A percentile compares a stretch with the other conserved stretches of the same genome.
Evolutionary conservation across 2,797 vertebrate species (phyloP).

Genomic region (Helicolenus hilgendorfi): DNA sequence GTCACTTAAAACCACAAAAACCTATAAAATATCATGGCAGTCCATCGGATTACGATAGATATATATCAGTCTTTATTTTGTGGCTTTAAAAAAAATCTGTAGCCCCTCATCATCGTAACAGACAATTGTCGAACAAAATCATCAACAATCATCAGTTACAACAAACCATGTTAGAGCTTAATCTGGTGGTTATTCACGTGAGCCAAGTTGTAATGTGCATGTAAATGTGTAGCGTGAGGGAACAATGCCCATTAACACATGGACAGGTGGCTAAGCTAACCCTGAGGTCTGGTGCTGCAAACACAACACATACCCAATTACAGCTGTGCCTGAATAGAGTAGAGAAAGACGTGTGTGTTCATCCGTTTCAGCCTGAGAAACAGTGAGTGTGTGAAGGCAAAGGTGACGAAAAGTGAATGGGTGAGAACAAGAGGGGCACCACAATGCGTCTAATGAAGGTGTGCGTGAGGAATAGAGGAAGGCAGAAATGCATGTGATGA

Average conservation of each 20-base stretch:
- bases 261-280: constrained; percentile 62
- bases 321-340: constrained; percentile 53
- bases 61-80: background rate
- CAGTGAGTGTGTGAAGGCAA: constrained; percentile 5
- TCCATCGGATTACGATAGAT: background rate
- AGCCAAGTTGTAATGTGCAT: background rate
- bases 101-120: background rate
- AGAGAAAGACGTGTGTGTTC: constrained; percentile 25
- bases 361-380: constrained; percentile 26
- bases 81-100: background rate
- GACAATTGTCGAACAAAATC: background rate
- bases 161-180: background rate
- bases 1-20: background rate
- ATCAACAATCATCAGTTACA: background rate
- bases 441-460: constrained; percentile 64
- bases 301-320: constrained; percentile 50
- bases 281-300: constrained; percentile 44
- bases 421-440: constrained; percentile 54
- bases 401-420: constrained; percentile 57
- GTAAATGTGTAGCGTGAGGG: background rate
- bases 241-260: constrained; percentile 53
- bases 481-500: constrained; percentile 43
- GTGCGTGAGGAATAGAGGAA: constrained; percentile 38
- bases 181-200: background rate
- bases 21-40: background rate